These are phyloP conservation scores for Chymomyza fuscimana DNA, from an alignment of 2,888 invertebrate species.

Conservation along the genomic window DNA sequence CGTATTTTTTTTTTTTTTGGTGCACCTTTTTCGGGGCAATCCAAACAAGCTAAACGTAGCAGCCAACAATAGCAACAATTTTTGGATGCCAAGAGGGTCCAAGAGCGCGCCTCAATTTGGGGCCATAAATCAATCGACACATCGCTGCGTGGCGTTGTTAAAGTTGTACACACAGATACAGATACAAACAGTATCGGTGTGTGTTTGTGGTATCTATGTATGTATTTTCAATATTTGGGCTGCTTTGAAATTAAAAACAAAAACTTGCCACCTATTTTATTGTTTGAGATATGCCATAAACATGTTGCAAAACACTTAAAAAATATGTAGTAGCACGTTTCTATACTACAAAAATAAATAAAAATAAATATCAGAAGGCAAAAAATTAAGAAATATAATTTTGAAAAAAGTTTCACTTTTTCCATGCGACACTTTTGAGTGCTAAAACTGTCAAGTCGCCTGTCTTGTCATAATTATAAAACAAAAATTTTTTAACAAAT, in stretches of 20 bases:
- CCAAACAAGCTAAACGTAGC: background rate
- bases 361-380: background rate
- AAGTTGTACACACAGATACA: conserved; percentile 6
- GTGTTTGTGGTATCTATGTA: conserved; percentile 22
- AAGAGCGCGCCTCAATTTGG: conserved; percentile 63
- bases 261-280: conserved; percentile 7
- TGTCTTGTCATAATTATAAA: conserved; percentile 73
- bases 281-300: conserved; percentile 30
- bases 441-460: conserved; percentile 64
- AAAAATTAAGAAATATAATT: background rate
- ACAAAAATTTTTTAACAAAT: conserved; percentile 51
- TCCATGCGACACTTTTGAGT: conserved; percentile 48
- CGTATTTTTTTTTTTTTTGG: background rate
- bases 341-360: background rate
- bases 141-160: conserved; percentile 46
- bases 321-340: conserved; percentile 4
- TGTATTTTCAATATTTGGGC: conserved; percentile 8
- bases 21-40: background rate
- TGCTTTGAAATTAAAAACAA: conserved; percentile 2
- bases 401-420: conserved; percentile 21
- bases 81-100: conserved; percentile 20
- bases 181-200: background rate
- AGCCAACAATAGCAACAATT: conserved; percentile 10
- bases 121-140: conserved; percentile 77
- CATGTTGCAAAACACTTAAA: conserved; percentile 65